These are phyloP conservation scores for Dioctria rufipes DNA, from an alignment of 2,888 invertebrate genomes.

Conservation along the genomic window DNA sequence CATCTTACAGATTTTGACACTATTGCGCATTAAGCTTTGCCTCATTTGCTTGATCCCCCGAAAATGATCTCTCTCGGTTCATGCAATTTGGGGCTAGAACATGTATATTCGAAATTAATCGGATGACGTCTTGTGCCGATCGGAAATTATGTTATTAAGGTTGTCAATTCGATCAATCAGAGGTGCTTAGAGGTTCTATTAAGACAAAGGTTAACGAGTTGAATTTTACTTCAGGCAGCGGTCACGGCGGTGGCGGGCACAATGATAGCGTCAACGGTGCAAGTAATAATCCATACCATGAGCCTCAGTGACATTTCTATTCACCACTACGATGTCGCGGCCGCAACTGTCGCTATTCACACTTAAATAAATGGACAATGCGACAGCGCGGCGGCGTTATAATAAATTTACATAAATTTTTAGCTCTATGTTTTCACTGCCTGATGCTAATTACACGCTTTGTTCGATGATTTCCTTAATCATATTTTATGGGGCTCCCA, in stretches of 20 bases:
- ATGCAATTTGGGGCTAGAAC: constrained; percentile 53
- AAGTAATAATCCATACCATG: not conserved
- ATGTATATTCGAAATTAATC: constrained; percentile 58
- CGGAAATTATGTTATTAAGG: constrained; percentile 57
- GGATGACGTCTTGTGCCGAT: constrained; percentile 56
- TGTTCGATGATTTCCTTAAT: constrained; percentile 42
- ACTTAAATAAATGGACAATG: not conserved
- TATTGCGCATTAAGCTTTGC: constrained; percentile 48
- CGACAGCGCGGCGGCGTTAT: not conserved
- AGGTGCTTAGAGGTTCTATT: constrained; percentile 45
- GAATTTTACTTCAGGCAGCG: not conserved
- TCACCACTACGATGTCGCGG: not conserved
- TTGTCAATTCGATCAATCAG: constrained; percentile 58
- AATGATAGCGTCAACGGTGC: not conserved
- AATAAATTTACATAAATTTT: constrained; percentile 38
- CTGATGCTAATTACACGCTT: constrained; percentile 43
- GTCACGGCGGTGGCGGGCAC: not conserved
- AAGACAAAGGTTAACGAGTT: constrained; percentile 39
- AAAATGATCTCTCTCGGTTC: constrained; percentile 54
- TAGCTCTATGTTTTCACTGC: constrained; percentile 26
- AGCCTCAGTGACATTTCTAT: not conserved
- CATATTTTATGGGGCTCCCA: constrained; percentile 40
- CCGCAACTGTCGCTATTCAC: too few species aligned
- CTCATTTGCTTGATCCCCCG: constrained; percentile 54
- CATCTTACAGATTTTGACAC: constrained; percentile 53